Base-by-base conservation (phyloP, 2,888 invertebrate species). In the Melinaea menophilus region DNA sequence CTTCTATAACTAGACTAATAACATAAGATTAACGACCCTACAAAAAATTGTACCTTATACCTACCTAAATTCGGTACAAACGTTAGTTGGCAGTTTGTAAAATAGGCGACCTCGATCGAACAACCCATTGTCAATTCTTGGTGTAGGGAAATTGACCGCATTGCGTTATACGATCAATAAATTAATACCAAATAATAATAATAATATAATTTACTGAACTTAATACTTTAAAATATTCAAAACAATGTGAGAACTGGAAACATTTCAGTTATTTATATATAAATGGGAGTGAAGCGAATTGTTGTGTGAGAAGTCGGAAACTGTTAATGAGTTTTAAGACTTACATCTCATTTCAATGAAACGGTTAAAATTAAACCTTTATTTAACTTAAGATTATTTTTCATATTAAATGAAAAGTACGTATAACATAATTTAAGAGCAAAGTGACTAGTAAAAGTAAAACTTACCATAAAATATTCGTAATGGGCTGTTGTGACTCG, bases 401-500 rank as follows among this genome's bases (percentile, higher is more conserved):
- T 22, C 22, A 22, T 22, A 22, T 22, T 22, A 22, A 22, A 22
- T 22, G 22, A 22, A 22, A 22, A 22, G 22, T 22, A 22, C 1
- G 22, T 7, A 22, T 7, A 9, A 31, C 22, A 51, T 31, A 3
- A 11, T 31, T 51, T 51, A 2, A n/a, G 31, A 5, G 7, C 51
- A 7, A 22, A 51, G 7, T 51, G n/a, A 31, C 31, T 31, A 22
- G 31, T 51, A 51, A 51, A 51, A 51, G 31, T 5, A 51, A 31
- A 51, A 51, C 22, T 51, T 55, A 47, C 61, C 62, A 63, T 65
- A 61, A 70, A 66, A 57, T 58, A 61, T 69, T 62, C 61, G 67
- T 67, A 31, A 31, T 51, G 65, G 66, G 59, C 61, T 63, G 61
- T 69, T 71, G 66, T 67, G 72, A 72, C 69, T 71, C 66, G 62